These are phyloP conservation scores for Gallinago solitaria DNA, from an alignment of 2,797 vertebrate species.

Conservation along the genomic window DNA sequence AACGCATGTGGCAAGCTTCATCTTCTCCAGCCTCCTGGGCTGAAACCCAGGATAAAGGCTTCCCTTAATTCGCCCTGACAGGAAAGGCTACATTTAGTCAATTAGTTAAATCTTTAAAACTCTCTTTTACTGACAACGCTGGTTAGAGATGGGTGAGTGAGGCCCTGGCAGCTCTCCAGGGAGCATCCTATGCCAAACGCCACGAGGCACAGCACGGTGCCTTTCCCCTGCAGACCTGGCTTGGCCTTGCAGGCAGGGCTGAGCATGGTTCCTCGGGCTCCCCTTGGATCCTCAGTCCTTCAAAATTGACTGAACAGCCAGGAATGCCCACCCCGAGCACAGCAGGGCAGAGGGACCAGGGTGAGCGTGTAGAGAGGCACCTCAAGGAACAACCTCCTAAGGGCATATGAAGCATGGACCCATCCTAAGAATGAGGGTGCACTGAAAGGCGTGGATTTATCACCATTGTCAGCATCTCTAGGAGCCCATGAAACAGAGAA, in stretches of 20 bases:
- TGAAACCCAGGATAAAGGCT: neutral
- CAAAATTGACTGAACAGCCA: neutral
- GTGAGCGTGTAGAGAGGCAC: rapidly evolving
- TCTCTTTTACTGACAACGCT: neutral
- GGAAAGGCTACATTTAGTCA: conserved; percentile 26
- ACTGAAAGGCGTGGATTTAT: neutral
- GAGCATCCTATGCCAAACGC: neutral
- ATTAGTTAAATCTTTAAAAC: conserved; percentile 39
- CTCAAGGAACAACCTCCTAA: neutral
- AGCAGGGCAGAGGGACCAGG: neutral
- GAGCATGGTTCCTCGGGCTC: neutral
- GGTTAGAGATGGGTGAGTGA: conserved; percentile 11
- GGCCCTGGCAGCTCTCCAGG: conserved; percentile 23
- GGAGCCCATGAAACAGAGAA: neutral
- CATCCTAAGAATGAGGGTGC: neutral
- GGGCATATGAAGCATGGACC: neutral
- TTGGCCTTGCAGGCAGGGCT: neutral
- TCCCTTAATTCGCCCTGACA: conserved; percentile 15
- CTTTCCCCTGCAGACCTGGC: neutral
- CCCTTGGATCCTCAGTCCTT: neutral
- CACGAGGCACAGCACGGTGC: neutral
- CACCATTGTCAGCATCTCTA: neutral
- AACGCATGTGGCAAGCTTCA: neutral
- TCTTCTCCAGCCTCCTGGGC: neutral
- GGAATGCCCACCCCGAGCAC: neutral